Conservation (phyloP, 2,113 vertebrate genomes). For the Cromileptes altivelis region DNA sequence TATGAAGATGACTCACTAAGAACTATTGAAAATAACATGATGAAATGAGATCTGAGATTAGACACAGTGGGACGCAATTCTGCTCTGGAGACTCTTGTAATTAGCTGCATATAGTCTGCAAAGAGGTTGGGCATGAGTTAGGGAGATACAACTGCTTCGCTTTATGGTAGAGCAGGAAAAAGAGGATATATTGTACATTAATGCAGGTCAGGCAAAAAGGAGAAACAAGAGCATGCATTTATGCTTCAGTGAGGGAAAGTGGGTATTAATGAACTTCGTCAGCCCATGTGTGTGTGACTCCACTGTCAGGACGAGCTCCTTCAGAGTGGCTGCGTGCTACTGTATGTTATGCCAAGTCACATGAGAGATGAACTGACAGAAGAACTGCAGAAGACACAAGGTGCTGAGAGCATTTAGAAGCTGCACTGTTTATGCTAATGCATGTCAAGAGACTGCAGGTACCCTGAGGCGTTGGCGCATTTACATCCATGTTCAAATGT, state of each 20-base stretch:
- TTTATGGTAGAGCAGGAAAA: not conserved
- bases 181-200: not conserved
- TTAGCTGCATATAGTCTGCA: conserved; percentile 25
- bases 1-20: conserved; percentile 57
- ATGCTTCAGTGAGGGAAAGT: not conserved
- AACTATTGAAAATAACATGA: conserved; percentile 33
- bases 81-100: conserved; percentile 36
- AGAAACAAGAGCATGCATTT: conserved; percentile 26
- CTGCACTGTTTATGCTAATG: conserved; percentile 55
- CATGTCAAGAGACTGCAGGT: conserved; percentile 40
- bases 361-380: conserved; percentile 14
- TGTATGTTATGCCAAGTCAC: not conserved
- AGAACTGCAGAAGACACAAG: not conserved
- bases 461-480: conserved; percentile 18
- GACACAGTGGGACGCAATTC: conserved; percentile 36
- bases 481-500: conserved; percentile 66
- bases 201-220: conserved; percentile 1
- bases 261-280: conserved; percentile 36
- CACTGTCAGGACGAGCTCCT: conserved; percentile 13
- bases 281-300: not conserved
- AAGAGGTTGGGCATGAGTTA: not conserved
- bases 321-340: not conserved
- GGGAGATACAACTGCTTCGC: conserved; percentile 4
- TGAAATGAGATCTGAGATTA: conserved; percentile 54
- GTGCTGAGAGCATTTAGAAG: conserved; percentile 37